Base-by-base conservation (phyloP, 30 jellyfish, hydroid and myxozoan species). In the Pelagia noctiluca region DNA sequence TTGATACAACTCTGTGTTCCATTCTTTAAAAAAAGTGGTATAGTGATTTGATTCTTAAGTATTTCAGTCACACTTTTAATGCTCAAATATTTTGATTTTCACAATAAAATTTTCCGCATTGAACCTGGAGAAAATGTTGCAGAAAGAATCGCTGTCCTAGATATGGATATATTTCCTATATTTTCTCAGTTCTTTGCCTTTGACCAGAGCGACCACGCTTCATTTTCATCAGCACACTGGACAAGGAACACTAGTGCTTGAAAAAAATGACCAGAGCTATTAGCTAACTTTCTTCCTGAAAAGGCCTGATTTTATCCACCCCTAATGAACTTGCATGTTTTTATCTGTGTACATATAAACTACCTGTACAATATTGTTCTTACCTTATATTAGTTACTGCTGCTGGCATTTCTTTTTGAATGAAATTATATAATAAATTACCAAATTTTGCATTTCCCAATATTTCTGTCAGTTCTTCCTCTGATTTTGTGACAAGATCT, bases 361-460 rank as follows among this genome's bases (percentile, higher is more conserved):
- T 5, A 42, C 16, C 57, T 5, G 16, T 42, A 5, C 16, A 42
- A 5, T 42, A 42, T 42, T 42, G 16, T 42, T 16, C 16, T 3
- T 52, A 52, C 12, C 68, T 19, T 52, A 10, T 52, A 19, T 52
- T 19, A 52, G 26, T 19, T 52, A 52, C 4, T 52, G 68, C 12
- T 24, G 31, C 65, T 50, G 29, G 4, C 26, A 82, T 87, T 35
- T 87, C 85, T 68, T 82, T 86, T 13, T 76, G 88, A 28, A 93
- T 72, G 57, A 93, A 93, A 23, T 87, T 80, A 42, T 63, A 76
- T 47, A 93, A 50, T 57, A 71, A 68, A 49, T 82, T 68, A 49
- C 94, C 98, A 50, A 57, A 72, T 42, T 84, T 60, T 7, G 93
- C 26, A 63, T 93, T 93, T 28, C 94, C 96, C 46, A 93, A 34